Percentiles rank a stretch among this genome's conserved stretches.
Conservation (phyloP, 2,113 vertebrate genomes). For the Myotis davidii region DNA sequence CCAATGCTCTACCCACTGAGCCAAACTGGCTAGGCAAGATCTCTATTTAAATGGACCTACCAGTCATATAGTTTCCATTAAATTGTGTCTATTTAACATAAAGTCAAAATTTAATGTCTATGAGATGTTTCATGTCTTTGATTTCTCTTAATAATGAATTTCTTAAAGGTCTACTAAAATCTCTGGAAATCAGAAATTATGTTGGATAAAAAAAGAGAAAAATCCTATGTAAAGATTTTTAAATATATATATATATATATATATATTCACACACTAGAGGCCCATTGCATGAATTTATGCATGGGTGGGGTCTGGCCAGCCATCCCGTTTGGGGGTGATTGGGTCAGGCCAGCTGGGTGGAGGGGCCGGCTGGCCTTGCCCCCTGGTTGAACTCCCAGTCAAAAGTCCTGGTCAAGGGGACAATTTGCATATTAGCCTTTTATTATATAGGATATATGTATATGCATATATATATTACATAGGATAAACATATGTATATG, state of each 20-base stretch:
- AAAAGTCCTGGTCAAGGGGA: too few relatives aligned
- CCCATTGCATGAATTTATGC: too few relatives aligned
- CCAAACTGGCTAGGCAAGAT: background rate
- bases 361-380: too few relatives aligned
- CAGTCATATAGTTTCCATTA: background rate
- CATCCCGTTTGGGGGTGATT: too few relatives aligned
- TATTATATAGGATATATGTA: background rate
- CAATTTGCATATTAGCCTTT: too few relatives aligned
- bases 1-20: too few relatives aligned
- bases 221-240: constrained; percentile 45
- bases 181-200: constrained; percentile 53
- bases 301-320: too few relatives aligned
- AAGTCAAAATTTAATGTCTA: background rate
- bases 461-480: too few relatives aligned
- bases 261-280: too few relatives aligned
- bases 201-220: background rate
- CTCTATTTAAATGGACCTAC: background rate
- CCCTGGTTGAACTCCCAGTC: too few relatives aligned
- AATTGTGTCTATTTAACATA: background rate
- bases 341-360: too few relatives aligned
- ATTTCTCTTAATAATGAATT: background rate
- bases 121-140: background rate
- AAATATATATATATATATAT: background rate
- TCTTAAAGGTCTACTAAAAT: constrained; percentile 30
- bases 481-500: too few relatives aligned